A percentile compares a stretch with the other conserved stretches of the same genome.
Evolutionary conservation across 2,888 invertebrate genomes (phyloP).

Genomic region (Cloeon dipterum): DNA sequence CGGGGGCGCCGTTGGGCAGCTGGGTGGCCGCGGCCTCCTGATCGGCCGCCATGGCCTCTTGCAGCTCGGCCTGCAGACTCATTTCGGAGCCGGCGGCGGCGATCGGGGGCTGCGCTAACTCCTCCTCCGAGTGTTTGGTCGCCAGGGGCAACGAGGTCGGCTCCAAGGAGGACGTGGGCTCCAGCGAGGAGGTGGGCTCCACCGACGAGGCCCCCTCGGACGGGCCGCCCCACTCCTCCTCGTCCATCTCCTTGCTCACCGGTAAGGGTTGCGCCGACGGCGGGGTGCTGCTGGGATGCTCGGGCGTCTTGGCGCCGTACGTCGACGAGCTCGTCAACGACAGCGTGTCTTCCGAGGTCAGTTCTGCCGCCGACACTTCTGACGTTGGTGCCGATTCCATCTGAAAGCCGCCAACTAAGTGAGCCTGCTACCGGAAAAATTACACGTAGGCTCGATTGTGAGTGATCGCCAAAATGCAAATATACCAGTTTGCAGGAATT

Average conservation of each 20-base stretch:
- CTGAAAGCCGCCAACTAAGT: no score
- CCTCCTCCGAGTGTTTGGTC: slow-evolving; percentile 10
- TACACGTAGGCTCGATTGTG: no score
- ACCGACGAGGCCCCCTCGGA: not conserved
- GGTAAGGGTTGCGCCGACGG: not conserved
- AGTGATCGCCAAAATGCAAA: no score
- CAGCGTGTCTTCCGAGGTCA: slow-evolving; percentile 9
- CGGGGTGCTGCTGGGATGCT: no score
- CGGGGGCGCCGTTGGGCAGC: slow-evolving; percentile 4
- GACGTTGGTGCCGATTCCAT: not conserved
- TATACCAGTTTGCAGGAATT: no score
- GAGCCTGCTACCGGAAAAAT: no score
- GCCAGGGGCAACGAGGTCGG: not conserved
- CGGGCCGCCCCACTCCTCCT: not conserved
- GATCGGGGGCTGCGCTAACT: slow-evolving; percentile 6
- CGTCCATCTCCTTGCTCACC: not conserved
- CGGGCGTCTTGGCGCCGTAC: slow-evolving; percentile 10
- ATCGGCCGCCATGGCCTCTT: slow-evolving; percentile 7
- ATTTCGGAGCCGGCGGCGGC: slow-evolving; percentile 1
- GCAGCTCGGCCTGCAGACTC: no score
- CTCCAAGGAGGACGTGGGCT: not conserved
- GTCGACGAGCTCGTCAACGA: slow-evolving; percentile 9
- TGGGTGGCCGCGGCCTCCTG: slow-evolving; percentile 6
- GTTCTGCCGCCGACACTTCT: slow-evolving; percentile 11
- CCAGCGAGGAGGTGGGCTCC: not conserved